Evolutionary conservation across 2,797 vertebrate genomes (phyloP), one percentile per base, ranked within the genome.

Genomic region (Stomatorhinus walkeri): DNA sequence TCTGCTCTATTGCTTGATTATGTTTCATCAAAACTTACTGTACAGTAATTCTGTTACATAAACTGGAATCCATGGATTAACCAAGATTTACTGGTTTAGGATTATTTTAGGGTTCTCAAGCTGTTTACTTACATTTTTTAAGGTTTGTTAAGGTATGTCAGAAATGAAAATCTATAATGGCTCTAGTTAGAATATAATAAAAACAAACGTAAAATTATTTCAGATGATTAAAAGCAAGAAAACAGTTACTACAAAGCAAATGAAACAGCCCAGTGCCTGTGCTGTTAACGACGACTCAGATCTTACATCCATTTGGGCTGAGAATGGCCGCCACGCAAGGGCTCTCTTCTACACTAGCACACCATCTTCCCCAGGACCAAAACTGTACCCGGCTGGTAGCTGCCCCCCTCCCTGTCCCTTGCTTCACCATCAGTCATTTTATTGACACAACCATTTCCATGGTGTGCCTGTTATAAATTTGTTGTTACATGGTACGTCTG

Each of bases 371-470:
- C 85, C 32, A 43, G 72, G 28, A 68, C 61, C 85, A 56, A 79
- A 46, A 87, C 72, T 87, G 72, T 87, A 87, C 89, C 84, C 72
- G 14, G 22, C 22, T 43, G 90, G 92, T 92, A 91, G 88, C 76
- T 22, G 76, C 76, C 76, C 36, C 64, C 40, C 76, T 46, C 40
- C 93, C 93, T 93, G 94, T 94, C 95, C 94, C 93, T 92, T 93
- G 91, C 92, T 93, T 19, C 94, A 90, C 93, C 94, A 95, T 96
- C 95, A 95, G 94, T 94, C 92, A 90, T 94, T 95, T 94, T 96
- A 95, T 96, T 96, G 96, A 96, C 96, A 96, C 93, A 95, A 92
- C 95, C 96, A 96, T 96, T 96, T 96, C 94, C 95, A 96, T 96
- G 95, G 95, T 96, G 87, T 92, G 92, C 94, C 96, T 95, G 96